These are phyloP conservation scores for Engystomops pustulosus DNA, from an alignment of 2,113 vertebrate species.

Conservation along the genomic window DNA sequence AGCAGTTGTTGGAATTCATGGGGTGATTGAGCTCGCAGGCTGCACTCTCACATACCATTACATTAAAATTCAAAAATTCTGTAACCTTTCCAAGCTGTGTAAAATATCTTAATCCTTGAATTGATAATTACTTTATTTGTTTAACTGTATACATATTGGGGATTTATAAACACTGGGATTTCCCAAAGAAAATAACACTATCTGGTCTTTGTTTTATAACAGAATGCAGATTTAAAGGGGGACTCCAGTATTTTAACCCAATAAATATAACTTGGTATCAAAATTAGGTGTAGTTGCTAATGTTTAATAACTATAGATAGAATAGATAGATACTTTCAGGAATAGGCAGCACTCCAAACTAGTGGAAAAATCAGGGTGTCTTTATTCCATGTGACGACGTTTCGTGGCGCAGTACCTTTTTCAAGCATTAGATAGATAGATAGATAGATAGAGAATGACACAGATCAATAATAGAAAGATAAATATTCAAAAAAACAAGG, in stretches of 20 bases:
- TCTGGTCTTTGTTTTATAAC: not conserved
- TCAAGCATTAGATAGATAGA: too few species aligned
- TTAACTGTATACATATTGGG: slow-evolving; percentile 28
- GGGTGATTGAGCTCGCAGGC: slow-evolving; percentile 27
- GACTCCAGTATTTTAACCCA: not conserved
- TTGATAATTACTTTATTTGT: slow-evolving; percentile 29
- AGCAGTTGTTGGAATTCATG: slow-evolving; percentile 37
- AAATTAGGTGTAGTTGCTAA: not conserved
- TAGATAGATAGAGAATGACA: too few species aligned
- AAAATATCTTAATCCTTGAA: slow-evolving; percentile 5
- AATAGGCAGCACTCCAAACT: too few species aligned
- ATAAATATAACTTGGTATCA: not conserved
- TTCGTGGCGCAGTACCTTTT: too few species aligned
- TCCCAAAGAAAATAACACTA: not conserved
- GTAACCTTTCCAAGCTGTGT: slow-evolving; percentile 41
- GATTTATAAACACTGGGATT: slow-evolving; percentile 3
- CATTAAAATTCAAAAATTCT: slow-evolving; percentile 53
- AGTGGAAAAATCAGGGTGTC: too few species aligned
- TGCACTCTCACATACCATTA: slow-evolving; percentile 36
- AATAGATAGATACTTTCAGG: too few species aligned
- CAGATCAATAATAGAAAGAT: too few species aligned
- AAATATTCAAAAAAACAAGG: too few species aligned
- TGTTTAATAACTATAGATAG: not conserved
- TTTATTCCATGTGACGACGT: too few species aligned
- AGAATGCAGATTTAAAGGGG: not conserved